Evolutionary conservation across 2,888 invertebrate species (phyloP).

Genomic region (Drosophila stalkeri): DNA sequence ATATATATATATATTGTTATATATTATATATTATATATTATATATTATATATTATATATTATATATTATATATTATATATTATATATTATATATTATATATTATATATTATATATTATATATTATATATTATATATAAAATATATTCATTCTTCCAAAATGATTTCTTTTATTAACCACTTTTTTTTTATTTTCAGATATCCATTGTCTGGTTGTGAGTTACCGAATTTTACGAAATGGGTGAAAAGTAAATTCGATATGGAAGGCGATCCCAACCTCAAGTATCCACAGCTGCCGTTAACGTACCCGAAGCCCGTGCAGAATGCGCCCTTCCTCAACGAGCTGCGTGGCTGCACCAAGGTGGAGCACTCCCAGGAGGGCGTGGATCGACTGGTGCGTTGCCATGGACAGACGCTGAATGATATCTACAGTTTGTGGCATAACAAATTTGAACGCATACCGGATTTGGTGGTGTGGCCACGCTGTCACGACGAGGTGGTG

Average conservation of each 20-base stretch:
- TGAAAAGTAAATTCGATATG: slow-evolving; percentile 89
- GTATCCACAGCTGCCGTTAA: slow-evolving; percentile 87
- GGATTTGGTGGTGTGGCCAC: slow-evolving; percentile 97
- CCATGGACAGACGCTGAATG: slow-evolving; percentile 97
- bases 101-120: neutral
- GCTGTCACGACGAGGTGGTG: slow-evolving; percentile 93
- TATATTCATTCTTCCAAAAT: neutral
- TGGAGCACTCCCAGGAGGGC: slow-evolving; percentile 90
- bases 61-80: neutral
- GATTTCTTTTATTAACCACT: neutral
- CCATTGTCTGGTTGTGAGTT: slow-evolving; percentile 89
- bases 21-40: too few species aligned
- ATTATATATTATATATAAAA: neutral
- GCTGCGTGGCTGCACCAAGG: slow-evolving; percentile 85
- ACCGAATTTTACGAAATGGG: slow-evolving; percentile 94
- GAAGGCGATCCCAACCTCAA: slow-evolving; percentile 85
- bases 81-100: neutral
- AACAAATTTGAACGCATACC: slow-evolving; percentile 94
- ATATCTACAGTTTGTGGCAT: slow-evolving; percentile 91
- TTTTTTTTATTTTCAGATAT: slow-evolving; percentile 87
- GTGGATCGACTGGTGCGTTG: slow-evolving; percentile 94
- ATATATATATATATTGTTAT: too few species aligned
- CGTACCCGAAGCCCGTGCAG: slow-evolving; percentile 89
- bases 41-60: neutral
- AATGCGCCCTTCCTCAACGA: slow-evolving; percentile 88